These are phyloP conservation scores for Protodeltote pygarga DNA, from an alignment of 2,888 invertebrate genomes.

Conservation along the genomic window DNA sequence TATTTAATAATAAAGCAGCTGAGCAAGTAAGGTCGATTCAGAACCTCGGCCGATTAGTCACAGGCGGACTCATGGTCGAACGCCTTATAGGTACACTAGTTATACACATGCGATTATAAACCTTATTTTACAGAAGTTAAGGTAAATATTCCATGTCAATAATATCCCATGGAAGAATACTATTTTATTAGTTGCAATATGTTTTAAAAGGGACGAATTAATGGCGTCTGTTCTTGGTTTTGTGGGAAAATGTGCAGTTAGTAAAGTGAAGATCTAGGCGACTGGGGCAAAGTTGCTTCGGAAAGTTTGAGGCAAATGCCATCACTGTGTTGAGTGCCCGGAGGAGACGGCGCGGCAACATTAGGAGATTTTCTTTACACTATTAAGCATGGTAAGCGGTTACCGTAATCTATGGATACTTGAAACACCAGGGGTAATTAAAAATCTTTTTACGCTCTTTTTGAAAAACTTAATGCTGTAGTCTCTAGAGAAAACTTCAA, in stretches of 20 bases:
- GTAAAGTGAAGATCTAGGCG: too few species aligned
- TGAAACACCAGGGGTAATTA: too few species aligned
- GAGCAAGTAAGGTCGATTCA: slow-evolving; percentile 44
- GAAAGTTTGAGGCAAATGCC: too few species aligned
- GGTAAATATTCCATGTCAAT: not conserved
- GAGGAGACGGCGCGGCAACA: too few species aligned
- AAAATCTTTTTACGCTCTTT: too few species aligned
- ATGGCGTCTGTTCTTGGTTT: slow-evolving; percentile 4
- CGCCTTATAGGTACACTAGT: slow-evolving; percentile 38
- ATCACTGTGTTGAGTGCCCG: too few species aligned
- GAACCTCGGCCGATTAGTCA: slow-evolving; percentile 53
- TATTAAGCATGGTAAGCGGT: too few species aligned
- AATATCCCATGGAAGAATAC: slow-evolving; percentile 12
- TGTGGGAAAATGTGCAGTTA: not conserved
- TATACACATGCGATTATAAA: slow-evolving; percentile 16
- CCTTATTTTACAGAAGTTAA: slow-evolving; percentile 10
- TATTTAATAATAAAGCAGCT: slow-evolving; percentile 46
- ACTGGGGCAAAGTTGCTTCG: too few species aligned
- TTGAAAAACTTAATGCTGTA: too few species aligned
- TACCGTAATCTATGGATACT: too few species aligned
- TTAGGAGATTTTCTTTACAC: too few species aligned
- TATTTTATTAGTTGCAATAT: slow-evolving; percentile 26
- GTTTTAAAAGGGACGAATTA: slow-evolving; percentile 39
- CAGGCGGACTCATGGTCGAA: slow-evolving; percentile 43
- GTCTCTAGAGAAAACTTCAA: too few species aligned